A percentile compares a stretch with the other conserved stretches of the same genome.
These are phyloP conservation scores for Serinus canaria DNA, from an alignment of 2,113 vertebrate species.

Conservation along the genomic window DNA sequence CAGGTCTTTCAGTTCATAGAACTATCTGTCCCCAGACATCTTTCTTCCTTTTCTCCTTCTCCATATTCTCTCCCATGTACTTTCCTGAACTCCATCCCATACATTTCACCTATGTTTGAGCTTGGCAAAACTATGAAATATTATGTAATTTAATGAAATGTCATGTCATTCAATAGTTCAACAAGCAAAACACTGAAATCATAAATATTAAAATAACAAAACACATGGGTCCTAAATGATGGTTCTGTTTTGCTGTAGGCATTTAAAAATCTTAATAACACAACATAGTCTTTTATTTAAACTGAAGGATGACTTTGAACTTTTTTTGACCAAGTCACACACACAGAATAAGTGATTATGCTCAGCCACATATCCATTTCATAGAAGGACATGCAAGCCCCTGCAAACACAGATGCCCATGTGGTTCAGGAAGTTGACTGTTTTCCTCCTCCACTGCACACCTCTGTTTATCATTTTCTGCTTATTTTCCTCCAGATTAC, in stretches of 20 bases:
- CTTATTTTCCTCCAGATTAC: neutral
- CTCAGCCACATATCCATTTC: neutral
- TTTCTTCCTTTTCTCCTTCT: neutral
- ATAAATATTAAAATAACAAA: neutral
- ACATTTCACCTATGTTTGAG: neutral
- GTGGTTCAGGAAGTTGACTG: rapidly evolving
- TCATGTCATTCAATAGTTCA: neutral
- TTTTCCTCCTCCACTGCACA: neutral
- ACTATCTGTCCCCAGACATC: neutral
- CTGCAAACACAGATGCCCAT: neutral
- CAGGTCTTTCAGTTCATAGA: neutral
- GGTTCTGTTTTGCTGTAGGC: neutral
- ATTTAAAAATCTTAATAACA: neutral
- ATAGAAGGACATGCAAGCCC: neutral
- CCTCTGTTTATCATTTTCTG: neutral
- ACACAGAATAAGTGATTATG: neutral
- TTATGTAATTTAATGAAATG: neutral
- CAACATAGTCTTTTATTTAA: neutral
- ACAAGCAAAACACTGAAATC: neutral
- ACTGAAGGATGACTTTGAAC: neutral
- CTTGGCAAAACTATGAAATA: neutral
- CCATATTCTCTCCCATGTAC: neutral
- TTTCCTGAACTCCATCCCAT: neutral
- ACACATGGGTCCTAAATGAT: neutral
- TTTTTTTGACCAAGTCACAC: neutral